Base-by-base conservation (phyloP, 2,113 vertebrate genomes). In the Eretmochelys imbricata region DNA sequence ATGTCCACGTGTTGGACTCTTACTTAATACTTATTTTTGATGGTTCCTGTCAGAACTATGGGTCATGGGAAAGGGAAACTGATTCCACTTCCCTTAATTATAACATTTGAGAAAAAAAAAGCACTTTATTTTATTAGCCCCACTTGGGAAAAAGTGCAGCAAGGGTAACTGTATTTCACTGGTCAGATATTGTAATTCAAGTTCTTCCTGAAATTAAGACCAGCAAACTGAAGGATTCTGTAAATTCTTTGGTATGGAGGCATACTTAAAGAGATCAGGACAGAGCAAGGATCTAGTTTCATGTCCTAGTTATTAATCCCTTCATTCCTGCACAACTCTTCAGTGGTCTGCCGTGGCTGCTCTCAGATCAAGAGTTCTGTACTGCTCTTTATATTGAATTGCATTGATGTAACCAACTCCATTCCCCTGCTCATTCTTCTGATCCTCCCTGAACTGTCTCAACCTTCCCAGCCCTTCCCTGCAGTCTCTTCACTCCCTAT, bases 21-120 rank as follows among this genome's bases (percentile, higher is more conserved):
- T 80, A 10, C 12, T 51, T 54, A 54, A 38, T 29, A 38, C 20
- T 62, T 96, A 62, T 35, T 89, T 92, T 91, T 96, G 3, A 17
- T 55, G n/a, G 55, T 29, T 84, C 17, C 25, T 89, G 31, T 85
- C 42, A 81, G 50, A 93, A 89, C 88, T 1, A 65, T 2, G 5
- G 12, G 4, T 79, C 31, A 1, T 27, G 24, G 10, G 10, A 48
- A 42, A 90, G 42, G 12, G 9, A 90, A 93, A 90, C 48, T 50
- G 80, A 11, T 91, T 95, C 4, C 19, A 48, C 2, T 89, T 65
- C 42, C 3, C 2, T 85, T 69, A 85, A 29, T 76, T 79, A 8
- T 46, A 91, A 79, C 51, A 24, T 1, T 88, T 80, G 48, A 84
- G 7, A 81, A 6, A 93, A 90, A 90, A 84, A 84, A 65, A 0